Base-by-base conservation (phyloP, 2,113 vertebrate species). In the Rhineura floridana region DNA sequence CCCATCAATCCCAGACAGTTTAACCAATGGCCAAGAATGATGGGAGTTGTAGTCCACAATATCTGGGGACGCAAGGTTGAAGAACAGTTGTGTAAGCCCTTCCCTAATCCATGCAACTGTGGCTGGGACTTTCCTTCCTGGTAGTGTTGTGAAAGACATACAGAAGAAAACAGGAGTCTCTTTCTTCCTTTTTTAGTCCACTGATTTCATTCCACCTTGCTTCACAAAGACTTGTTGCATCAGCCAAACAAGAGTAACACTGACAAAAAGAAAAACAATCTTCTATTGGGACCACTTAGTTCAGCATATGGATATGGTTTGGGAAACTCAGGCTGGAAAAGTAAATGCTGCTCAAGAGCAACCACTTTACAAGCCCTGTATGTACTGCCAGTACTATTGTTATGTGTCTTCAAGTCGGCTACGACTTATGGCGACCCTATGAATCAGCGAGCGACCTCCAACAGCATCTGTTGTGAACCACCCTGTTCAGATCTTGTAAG, bases 231-330 rank as follows among this genome's bases (percentile, higher is more conserved):
- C 6, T n/a, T 21, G 3, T 25, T 79, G 48, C 48, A 52, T 67
- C 62, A 67, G 62, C 42, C 11, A 83, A 17, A n/a, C 62, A 62
- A 81, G 12, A 42, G 36, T 59, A 36, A 55, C n/a, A n/a, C n/a
- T n/a, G n/a, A n/a, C n/a, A n/a, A 59, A 59, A 19, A 59, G 21
- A 59, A 50, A 59, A 59, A 59, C 4, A 9, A 3, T 48, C 9
- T 6, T 6, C n/a, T 23, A 6, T 9, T 62, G 50, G 33, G 39
- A 13, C 4, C 19, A 50, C 12, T 5, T 4, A 65, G 67, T 50
- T 81, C 30, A 73, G 15, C 10, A 1, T 3, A 15, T 2, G 17
- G 0, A 1, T 1, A 59, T 13, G n/a, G 65, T 4, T 1, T 4
- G 4, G 33, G 23, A 76, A 8, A 50, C 1, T 75, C 13, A 75